A percentile compares a stretch with the other conserved stretches of the same genome.
phyloP scores from a whole-genome alignment of 2,113 vertebrate species.

The Paratilapia polleni region DNA sequence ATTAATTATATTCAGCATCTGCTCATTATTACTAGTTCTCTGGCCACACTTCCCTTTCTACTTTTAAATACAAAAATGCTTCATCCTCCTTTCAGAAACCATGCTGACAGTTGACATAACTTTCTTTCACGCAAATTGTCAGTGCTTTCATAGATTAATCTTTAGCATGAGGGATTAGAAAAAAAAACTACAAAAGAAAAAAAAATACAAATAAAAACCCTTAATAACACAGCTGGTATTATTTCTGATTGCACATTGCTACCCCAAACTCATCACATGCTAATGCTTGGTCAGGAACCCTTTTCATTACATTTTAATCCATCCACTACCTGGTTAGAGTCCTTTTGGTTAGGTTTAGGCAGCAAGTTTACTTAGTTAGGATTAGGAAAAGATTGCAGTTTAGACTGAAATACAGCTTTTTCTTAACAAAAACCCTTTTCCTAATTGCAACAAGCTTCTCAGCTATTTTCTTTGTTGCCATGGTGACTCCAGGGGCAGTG shows the following conservation, averaged over 20 bases:
- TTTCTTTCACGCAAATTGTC: constrained; percentile 27
- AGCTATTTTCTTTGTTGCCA: neutral
- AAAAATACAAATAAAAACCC: neutral
- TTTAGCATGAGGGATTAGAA: constrained; percentile 20
- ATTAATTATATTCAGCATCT: constrained; percentile 15
- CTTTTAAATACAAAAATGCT: constrained; percentile 20
- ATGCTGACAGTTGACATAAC: constrained; percentile 52
- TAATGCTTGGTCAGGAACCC: neutral
- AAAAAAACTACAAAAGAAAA: neutral
- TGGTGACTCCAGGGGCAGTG: neutral
- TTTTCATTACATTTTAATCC: neutral
- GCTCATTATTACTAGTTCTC: neutral
- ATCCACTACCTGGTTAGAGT: neutral
- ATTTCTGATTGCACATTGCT: neutral
- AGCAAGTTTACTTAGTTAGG: neutral
- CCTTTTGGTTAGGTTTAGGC: neutral
- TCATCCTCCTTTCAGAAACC: constrained; percentile 36
- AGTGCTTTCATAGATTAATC: constrained; percentile 24
- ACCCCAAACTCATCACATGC: neutral
- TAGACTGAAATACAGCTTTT: neutral
- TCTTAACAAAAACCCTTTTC: neutral
- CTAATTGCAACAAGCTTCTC: neutral
- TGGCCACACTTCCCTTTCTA: neutral
- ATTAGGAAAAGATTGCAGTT: neutral
- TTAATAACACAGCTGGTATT: constrained; percentile 20